Evolutionary conservation across 23 tunicate species (phyloP).

Genomic region (Halocynthia aurantium): DNA sequence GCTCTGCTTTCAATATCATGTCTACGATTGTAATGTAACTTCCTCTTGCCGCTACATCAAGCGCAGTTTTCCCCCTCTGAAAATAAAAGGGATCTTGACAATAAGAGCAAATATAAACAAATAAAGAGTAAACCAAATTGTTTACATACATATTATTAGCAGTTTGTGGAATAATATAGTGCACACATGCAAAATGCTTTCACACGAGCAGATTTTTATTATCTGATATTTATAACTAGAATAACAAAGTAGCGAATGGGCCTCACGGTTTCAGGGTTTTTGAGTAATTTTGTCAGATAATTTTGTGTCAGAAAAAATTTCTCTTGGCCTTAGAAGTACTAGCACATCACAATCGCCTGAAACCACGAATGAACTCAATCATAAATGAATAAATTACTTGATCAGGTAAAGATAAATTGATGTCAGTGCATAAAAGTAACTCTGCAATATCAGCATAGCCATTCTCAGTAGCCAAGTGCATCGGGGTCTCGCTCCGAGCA

Average conservation of each 20-base stretch:
- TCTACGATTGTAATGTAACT: constrained; percentile 94
- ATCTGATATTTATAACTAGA: too few relatives aligned
- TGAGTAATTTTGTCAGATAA: too few relatives aligned
- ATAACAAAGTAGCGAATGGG: too few relatives aligned
- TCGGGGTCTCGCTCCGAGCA: constrained; percentile 72
- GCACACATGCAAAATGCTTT: too few relatives aligned
- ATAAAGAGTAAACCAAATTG: too few relatives aligned
- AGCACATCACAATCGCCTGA: too few relatives aligned
- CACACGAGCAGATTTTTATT: too few relatives aligned
- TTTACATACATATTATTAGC: too few relatives aligned
- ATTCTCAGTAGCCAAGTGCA: constrained; percentile 97
- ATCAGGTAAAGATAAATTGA: constrained; percentile 41
- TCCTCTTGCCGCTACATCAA: constrained; percentile 95
- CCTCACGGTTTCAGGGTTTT: too few relatives aligned
- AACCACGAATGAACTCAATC: not conserved
- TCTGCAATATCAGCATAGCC: constrained; percentile 75
- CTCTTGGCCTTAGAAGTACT: not conserved
- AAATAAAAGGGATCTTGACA: not conserved
- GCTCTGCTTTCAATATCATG: constrained; percentile 96
- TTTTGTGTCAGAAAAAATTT: too few relatives aligned
- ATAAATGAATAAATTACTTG: not conserved
- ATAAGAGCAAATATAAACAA: too few relatives aligned
- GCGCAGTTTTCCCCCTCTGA: constrained; percentile 86
- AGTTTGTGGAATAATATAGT: too few relatives aligned
- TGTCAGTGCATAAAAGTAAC: constrained; percentile 40